Evolutionary conservation across 2,888 invertebrate species (phyloP).

Genomic region (Tortrix viridana): DNA sequence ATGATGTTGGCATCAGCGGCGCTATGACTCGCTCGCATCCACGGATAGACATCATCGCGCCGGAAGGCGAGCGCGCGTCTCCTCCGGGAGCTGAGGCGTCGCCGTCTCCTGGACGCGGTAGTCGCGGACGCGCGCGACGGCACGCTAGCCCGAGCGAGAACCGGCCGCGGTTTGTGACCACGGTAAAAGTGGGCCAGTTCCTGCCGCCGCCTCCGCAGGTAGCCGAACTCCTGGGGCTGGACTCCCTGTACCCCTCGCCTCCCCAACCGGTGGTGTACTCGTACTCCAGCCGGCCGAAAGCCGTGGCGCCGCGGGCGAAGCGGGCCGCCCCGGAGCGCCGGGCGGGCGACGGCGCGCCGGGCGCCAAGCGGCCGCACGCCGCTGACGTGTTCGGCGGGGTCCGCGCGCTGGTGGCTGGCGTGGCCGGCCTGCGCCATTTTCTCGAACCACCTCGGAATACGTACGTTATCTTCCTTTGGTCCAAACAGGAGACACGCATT

Average conservation of each 20-base stretch:
- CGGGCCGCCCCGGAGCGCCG: conserved; percentile 47
- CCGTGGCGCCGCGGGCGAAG: conserved; percentile 62
- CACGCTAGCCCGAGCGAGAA: conserved; percentile 51
- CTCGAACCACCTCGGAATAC: conserved; percentile 39
- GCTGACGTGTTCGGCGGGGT: conserved; percentile 52
- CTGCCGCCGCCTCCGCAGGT: conserved; percentile 90
- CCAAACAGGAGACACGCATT: too few relatives aligned
- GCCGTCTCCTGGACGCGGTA: conserved; percentile 51
- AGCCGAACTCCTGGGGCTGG: conserved; percentile 86
- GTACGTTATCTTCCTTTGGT: conserved; percentile 2
- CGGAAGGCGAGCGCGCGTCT: conserved; percentile 45
- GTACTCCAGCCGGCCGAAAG: conserved; percentile 86
- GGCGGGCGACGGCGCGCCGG: conserved; percentile 43
- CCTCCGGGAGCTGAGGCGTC: conserved; percentile 55
- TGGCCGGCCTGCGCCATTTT: conserved; percentile 58
- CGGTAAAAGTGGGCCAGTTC: conserved; percentile 91
- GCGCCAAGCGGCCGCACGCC: conserved; percentile 38
- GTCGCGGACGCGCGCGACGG: conserved; percentile 46
- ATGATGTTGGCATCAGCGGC: conserved; percentile 43
- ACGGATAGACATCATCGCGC: conserved; percentile 55
- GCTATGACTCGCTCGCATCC: conserved; percentile 62
- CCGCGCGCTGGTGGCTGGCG: conserved; percentile 64
- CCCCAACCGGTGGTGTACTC: conserved; percentile 82
- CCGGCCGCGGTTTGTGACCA: conserved; percentile 89
- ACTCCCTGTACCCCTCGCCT: conserved; percentile 64